phyloP scores from a whole-genome alignment of 2,797 vertebrate species.

The Pampus argenteus region DNA sequence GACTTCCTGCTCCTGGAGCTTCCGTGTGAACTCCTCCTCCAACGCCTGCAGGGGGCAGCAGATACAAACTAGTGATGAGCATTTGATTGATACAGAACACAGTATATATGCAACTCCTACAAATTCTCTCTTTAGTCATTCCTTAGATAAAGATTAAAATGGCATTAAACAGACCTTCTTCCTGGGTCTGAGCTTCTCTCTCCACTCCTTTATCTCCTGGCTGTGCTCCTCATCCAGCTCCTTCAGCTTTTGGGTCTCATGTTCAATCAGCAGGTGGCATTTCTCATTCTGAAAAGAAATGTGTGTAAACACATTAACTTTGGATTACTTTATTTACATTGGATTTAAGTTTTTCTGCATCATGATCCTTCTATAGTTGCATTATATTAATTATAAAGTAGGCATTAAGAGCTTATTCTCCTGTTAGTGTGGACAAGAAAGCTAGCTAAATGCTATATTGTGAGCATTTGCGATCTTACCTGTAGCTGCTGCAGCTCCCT shows the following conservation, averaged over 20 bases:
- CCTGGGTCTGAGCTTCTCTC: slow-evolving; percentile 94
- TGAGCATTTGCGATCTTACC: slow-evolving; percentile 76
- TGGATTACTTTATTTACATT: neutral
- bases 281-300: slow-evolving; percentile 93
- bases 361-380: neutral
- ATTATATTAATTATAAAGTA: neutral
- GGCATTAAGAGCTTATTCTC: neutral
- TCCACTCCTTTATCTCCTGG: slow-evolving; percentile 96
- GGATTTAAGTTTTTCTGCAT: neutral
- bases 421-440: neutral
- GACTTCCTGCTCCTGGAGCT: slow-evolving; percentile 98
- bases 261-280: slow-evolving; percentile 96
- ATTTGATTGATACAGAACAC: neutral
- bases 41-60: slow-evolving; percentile 87
- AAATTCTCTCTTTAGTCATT: too few relatives aligned
- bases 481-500: slow-evolving; percentile 97
- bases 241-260: slow-evolving; percentile 98
- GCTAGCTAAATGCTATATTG: neutral
- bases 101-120: too few relatives aligned
- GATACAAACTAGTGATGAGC: slow-evolving; percentile 34
- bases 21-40: slow-evolving; percentile 98
- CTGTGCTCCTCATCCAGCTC: slow-evolving; percentile 96
- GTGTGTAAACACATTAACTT: neutral
- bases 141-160: neutral
- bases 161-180: slow-evolving; percentile 88